These are phyloP conservation scores for Cottus gobio DNA, from an alignment of 2,113 vertebrate genomes.

Conservation along the genomic window DNA sequence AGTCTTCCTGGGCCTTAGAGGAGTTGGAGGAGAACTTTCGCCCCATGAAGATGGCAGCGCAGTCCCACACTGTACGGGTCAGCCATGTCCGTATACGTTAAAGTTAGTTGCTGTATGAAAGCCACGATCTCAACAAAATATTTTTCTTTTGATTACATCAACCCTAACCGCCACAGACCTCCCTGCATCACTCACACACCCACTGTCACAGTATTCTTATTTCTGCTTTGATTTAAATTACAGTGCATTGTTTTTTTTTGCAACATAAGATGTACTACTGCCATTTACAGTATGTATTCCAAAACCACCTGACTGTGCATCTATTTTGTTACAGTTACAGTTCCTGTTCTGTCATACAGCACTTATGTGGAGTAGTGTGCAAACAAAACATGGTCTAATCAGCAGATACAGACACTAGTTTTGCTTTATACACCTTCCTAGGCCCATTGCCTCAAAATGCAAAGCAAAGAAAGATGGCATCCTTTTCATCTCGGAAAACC, in stretches of 20 bases:
- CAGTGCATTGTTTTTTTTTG: not conserved
- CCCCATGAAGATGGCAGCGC: constrained; percentile 77
- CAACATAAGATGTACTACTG: not conserved
- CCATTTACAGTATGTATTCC: not conserved
- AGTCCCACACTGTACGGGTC: constrained; percentile 72
- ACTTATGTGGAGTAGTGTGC: not conserved
- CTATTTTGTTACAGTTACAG: too few relatives aligned
- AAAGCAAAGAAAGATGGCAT: not conserved
- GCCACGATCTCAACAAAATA: not conserved
- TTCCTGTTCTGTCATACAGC: not conserved
- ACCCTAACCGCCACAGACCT: not conserved
- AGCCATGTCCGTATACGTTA: not conserved
- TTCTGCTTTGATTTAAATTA: not conserved
- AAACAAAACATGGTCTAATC: not conserved
- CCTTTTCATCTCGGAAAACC: not conserved
- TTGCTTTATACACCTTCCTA: not conserved
- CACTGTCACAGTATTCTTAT: not conserved
- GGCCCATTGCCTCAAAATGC: not conserved
- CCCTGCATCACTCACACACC: not conserved
- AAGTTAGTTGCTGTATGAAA: not conserved
- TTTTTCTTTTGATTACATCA: not conserved
- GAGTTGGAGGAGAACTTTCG: constrained; percentile 84
- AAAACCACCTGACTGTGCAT: not conserved
- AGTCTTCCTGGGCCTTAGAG: constrained; percentile 80
- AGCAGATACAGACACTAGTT: not conserved